phyloP scores from a whole-genome alignment of 2,888 invertebrate species.

The Apotomis capreana region DNA sequence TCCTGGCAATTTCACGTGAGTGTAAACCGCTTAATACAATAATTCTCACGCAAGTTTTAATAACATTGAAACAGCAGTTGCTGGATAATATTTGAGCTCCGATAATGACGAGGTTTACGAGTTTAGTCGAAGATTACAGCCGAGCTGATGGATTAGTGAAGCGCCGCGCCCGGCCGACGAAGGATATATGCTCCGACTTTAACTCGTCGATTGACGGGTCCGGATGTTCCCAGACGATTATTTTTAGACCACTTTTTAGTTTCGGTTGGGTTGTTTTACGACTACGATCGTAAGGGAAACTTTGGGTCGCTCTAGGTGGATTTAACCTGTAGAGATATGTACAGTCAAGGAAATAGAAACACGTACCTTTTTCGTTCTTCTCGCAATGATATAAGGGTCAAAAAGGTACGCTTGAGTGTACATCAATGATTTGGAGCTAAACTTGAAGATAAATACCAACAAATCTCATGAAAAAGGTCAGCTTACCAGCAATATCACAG shows the following conservation, averaged over 20 bases:
- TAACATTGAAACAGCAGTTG: background rate
- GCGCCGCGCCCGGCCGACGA: constrained; percentile 19
- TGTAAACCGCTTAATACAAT: no score
- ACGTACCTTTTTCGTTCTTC: no score
- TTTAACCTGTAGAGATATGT: background rate
- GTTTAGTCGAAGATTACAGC: constrained; percentile 33
- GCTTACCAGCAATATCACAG: no score
- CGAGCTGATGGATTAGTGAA: constrained; percentile 41
- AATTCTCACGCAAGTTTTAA: no score
- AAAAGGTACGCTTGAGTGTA: no score
- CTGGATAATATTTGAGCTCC: constrained; percentile 25
- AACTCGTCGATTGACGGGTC: constrained; percentile 46
- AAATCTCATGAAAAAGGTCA: no score
- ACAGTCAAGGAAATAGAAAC: no score
- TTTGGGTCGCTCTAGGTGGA: background rate
- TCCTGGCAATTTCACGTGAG: no score
- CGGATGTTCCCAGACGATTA: constrained; percentile 42
- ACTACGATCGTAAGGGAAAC: constrained; percentile 10
- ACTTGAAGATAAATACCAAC: no score
- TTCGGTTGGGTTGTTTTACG: constrained; percentile 21
- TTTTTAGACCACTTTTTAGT: constrained; percentile 41
- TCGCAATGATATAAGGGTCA: no score
- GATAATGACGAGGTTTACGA: constrained; percentile 34
- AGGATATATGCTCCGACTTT: constrained; percentile 36
- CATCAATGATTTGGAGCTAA: no score